Base-by-base conservation (phyloP, 2,888 invertebrate species). In the Urechis unicinctus region DNA sequence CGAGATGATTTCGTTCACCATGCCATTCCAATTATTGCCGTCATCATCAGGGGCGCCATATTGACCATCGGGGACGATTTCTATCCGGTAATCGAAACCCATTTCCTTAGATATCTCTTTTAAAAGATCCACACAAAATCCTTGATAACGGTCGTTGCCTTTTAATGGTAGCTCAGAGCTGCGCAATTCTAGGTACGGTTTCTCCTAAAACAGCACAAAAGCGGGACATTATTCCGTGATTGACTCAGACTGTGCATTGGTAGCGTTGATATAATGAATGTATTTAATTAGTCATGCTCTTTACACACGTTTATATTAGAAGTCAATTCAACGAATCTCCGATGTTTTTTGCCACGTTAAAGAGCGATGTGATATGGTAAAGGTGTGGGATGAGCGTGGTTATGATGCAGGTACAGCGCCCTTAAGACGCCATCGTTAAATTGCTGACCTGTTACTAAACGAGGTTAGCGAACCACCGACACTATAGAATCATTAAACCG, bases 81-180 rank as follows among this genome's bases (percentile, higher is more conserved):
- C 68, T 26, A 81, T 75, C 28, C 69, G 68, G 71, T 88, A 94
- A 68, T 87, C 88, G 76, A 94, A 93, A 42, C 87, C 87, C 24
- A 89, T 82, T 71, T 86, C 83, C 71, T 85, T 82, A 5, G 91
- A 84, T 31, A 95, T 81, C 73, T 89, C 88, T 36, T 87, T 82
- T 53, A 95, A 86, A 17, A 95, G 79, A 71, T 95, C 94, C 52
- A 95, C 86, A 42, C 89, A 89, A 70, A 89, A 94, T 0, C 78
- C 78, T 47, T 72, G 69, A 61, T 67, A 77, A 30, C 68, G 84
- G 61, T 88, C 89, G 70, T 92, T 92, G 0, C 91, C 92, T 52
- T 82, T 82, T 57, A 89, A 79, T 55, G 73, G 87, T 67, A 88
- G 85, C 69, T 87, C 78, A 0, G 58, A 51, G 45, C 56, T 55